Evolutionary conservation across 2,113 vertebrate genomes (phyloP).

Genomic region (Rostratula benghalensis): DNA sequence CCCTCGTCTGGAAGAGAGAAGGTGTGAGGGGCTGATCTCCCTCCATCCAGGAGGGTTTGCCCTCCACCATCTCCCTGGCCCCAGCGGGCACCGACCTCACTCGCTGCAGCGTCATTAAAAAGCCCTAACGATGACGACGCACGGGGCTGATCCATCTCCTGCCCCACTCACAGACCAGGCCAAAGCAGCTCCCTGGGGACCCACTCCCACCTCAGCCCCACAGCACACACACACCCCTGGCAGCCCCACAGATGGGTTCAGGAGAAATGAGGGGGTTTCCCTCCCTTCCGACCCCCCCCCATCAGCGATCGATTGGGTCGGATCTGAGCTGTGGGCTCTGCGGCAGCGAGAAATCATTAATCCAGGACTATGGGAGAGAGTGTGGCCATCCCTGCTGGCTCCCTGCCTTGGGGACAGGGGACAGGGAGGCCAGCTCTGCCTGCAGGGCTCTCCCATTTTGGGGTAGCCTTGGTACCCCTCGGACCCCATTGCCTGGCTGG

Average conservation of each 20-base stretch:
- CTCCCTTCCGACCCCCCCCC: background rate
- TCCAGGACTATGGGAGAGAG: background rate
- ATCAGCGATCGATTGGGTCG: rapidly evolving
- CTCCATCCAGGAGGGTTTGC: background rate
- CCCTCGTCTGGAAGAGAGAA: conserved; percentile 85
- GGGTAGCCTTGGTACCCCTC: background rate
- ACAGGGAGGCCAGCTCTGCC: too few species aligned
- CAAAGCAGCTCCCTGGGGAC: background rate
- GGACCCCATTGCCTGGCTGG: background rate
- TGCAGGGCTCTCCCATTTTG: background rate
- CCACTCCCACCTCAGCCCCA: background rate
- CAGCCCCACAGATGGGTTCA: background rate
- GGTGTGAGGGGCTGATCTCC: background rate
- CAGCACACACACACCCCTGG: background rate
- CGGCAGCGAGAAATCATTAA: background rate
- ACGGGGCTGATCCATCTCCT: background rate
- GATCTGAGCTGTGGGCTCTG: background rate
- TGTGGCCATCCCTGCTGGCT: background rate
- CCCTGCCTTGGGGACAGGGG: background rate
- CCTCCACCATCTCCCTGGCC: background rate
- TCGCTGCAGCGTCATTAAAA: background rate
- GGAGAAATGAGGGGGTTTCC: background rate
- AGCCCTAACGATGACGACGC: rapidly evolving
- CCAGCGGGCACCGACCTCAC: background rate
- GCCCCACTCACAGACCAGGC: background rate